Percentiles rank a stretch among this genome's conserved stretches.
Evolutionary conservation across 2,888 invertebrate species (phyloP).

Genomic region (Acronicta aceris): DNA sequence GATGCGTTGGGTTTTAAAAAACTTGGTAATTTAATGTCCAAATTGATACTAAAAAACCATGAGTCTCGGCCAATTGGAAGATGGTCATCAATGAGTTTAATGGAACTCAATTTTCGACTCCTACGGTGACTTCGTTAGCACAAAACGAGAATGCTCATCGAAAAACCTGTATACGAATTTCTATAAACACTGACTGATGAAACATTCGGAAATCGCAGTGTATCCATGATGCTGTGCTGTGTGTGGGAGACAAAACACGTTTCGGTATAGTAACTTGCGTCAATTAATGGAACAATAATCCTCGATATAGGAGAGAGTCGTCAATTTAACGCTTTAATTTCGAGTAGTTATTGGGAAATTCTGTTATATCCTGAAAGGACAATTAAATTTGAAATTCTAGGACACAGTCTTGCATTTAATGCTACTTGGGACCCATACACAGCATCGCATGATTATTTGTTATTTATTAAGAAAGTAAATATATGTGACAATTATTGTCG

Average conservation of each 20-base stretch:
- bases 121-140: conserved; percentile 19
- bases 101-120: conserved; percentile 6
- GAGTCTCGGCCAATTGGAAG: conserved; percentile 22
- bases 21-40: neutral
- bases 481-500: conserved; percentile 59
- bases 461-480: conserved; percentile 50
- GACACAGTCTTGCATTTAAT: conserved; percentile 46
- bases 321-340: conserved; percentile 31
- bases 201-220: conserved; percentile 29
- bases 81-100: conserved; percentile 26
- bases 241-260: conserved; percentile 14
- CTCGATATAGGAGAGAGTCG: conserved; percentile 2
- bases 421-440: conserved; percentile 41
- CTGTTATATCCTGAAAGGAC: conserved; percentile 46
- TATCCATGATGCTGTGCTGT: conserved; percentile 35
- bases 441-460: conserved; percentile 45
- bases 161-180: conserved; percentile 66
- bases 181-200: conserved; percentile 30
- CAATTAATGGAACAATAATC: conserved; percentile 63
- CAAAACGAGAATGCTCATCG: conserved; percentile 69
- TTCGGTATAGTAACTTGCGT: conserved; percentile 47
- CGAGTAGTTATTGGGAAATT: conserved; percentile 20
- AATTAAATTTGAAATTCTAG: conserved; percentile 26
- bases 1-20: conserved; percentile 20
- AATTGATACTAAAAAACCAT: conserved; percentile 27